Base-by-base conservation (phyloP, 2,888 invertebrate genomes). In the Blera fallax region DNA sequence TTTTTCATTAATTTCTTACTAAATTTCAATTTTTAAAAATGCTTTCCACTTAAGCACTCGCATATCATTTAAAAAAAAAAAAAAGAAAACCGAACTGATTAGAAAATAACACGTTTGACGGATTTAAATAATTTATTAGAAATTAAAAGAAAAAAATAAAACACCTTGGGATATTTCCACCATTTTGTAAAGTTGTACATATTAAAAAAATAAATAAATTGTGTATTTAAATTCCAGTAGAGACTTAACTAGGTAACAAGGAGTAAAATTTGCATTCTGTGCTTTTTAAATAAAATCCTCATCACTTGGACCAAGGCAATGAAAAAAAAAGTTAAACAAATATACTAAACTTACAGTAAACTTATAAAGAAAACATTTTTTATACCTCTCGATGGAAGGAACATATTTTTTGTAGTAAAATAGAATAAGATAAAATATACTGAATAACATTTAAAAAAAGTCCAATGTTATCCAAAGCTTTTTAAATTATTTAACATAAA, bases 51-150 rank as follows among this genome's bases (percentile, higher is more conserved):
- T 16, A 64, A 32, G 60, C 60, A 24, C 32, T 48, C 27, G 50
- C 73, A 62, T 73, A 73, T 73, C 73, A 65, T 45, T 29, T 40
- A 24, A 37, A 67, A 52, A 37, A 21, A 64, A 29, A 50, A 11
- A 64, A 50, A 65, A 50, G 6, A 32, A 58, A 73, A 40, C 29
- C 32, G 73, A 73, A 73, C 73, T 73, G 73, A 73, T 62, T 62
- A 52, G 62, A 52, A 52, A 50, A 40, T 62, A 62, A 52, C 11
- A 62, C 40, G 43, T 40, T 62, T 62, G 16, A 62, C 62, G 52
- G 73, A 73, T 62, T 72, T 72, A 60, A 60, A 7, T 14, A 50
- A 48, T 58, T 24, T n/a, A n/a, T n/a, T n/a, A n/a, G n/a, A n/a
- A n/a, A n/a, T n/a, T n/a, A n/a, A 24, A 24, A 24, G 2, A 24